phyloP scores from a whole-genome alignment of 2,113 vertebrate species.

The Capreolus pygargus region DNA sequence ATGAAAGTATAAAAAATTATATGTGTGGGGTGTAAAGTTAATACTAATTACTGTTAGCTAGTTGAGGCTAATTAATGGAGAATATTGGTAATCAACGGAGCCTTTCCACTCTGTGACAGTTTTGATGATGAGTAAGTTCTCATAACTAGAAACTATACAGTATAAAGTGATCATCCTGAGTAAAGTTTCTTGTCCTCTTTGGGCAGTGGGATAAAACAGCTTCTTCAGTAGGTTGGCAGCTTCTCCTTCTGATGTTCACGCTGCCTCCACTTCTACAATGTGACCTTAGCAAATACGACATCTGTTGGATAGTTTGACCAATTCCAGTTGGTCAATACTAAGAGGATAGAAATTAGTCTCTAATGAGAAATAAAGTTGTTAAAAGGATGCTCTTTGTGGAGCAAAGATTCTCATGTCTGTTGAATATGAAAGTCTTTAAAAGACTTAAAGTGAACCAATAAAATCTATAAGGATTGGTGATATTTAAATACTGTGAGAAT shows the following conservation, averaged over 20 bases:
- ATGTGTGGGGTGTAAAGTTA: background rate
- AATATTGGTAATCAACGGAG: background rate
- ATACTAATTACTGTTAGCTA: background rate
- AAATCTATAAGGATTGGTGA: slow-evolving; percentile 11
- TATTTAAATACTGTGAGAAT: slow-evolving; percentile 32
- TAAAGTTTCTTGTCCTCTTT: slow-evolving; percentile 37
- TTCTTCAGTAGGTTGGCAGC: background rate
- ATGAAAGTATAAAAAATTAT: slow-evolving; percentile 29
- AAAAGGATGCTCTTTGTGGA: slow-evolving; percentile 4
- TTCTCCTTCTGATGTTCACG: background rate
- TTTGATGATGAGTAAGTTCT: slow-evolving; percentile 15
- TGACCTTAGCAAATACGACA: slow-evolving; percentile 30
- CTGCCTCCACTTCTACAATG: slow-evolving; percentile 14
- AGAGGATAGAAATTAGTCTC: slow-evolving; percentile 30
- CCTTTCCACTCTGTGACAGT: background rate
- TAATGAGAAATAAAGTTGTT: slow-evolving; percentile 22
- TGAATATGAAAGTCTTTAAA: slow-evolving; percentile 24
- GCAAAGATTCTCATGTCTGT: slow-evolving; percentile 21
- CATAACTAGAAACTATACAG: background rate
- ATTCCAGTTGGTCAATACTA: slow-evolving; percentile 30
- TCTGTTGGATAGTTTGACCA: background rate
- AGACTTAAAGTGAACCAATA: slow-evolving; percentile 31
- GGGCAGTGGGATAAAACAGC: slow-evolving; percentile 7
- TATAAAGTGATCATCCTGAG: background rate
- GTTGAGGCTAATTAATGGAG: background rate